These are phyloP conservation scores for Euclidia mi DNA, from an alignment of 2,888 invertebrate species.

Conservation along the genomic window DNA sequence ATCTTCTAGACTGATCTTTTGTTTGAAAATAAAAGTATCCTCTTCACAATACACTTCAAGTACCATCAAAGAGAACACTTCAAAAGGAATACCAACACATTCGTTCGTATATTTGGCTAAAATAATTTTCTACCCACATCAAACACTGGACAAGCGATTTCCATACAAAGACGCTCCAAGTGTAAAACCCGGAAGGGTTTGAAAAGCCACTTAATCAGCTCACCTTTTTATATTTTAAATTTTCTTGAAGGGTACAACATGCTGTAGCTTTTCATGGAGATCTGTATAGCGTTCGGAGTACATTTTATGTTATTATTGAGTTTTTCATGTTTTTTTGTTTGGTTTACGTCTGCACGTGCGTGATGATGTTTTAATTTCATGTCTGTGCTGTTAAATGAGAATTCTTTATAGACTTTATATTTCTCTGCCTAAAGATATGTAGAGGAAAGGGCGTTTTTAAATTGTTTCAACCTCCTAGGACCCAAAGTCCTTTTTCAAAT, in stretches of 20 bases:
- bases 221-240: slow-evolving; percentile 58
- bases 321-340: too few species aligned
- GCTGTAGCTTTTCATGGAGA: slow-evolving; percentile 29
- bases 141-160: slow-evolving; percentile 48
- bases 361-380: too few species aligned
- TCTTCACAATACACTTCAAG: not conserved
- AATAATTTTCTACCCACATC: slow-evolving; percentile 48
- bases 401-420: too few species aligned
- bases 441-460: too few species aligned
- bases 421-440: too few species aligned
- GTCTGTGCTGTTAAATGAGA: too few species aligned
- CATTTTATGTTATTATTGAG: too few species aligned
- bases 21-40: too few species aligned
- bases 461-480: too few species aligned
- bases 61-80: not conserved
- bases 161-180: slow-evolving; percentile 52
- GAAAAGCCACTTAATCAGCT: slow-evolving; percentile 53
- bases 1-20: too few species aligned
- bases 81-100: not conserved
- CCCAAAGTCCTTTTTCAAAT: too few species aligned
- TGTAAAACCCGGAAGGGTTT: slow-evolving; percentile 45
- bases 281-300: slow-evolving; percentile 21
- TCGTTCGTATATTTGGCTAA: slow-evolving; percentile 14
- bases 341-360: too few species aligned
- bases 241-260: slow-evolving; percentile 46